A percentile compares a stretch with the other conserved stretches of the same genome.
phyloP scores from a whole-genome alignment of 2,113 vertebrate species.

The Excalfactoria chinensis region DNA sequence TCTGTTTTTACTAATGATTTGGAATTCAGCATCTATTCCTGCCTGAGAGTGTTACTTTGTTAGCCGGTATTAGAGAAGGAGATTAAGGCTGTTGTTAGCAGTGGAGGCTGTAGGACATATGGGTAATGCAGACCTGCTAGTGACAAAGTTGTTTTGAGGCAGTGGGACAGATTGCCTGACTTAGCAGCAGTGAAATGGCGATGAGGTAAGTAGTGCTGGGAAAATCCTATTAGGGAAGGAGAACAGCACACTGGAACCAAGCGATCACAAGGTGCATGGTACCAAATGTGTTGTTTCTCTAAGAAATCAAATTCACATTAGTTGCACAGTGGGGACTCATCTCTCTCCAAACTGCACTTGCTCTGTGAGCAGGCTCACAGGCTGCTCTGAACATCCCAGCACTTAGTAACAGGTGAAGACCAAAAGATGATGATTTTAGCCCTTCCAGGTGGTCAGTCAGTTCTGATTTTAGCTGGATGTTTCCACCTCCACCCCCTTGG shows the following conservation, averaged over 20 bases:
- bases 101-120: slow-evolving; percentile 28
- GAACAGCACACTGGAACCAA: neutral
- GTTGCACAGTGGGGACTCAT: neutral
- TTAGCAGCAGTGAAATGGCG: slow-evolving; percentile 22
- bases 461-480: neutral
- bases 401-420: neutral
- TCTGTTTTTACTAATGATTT: slow-evolving; percentile 49
- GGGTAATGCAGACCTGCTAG: slow-evolving; percentile 31
- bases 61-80: neutral
- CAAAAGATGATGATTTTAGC: neutral
- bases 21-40: slow-evolving; percentile 45
- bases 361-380: neutral
- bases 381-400: neutral
- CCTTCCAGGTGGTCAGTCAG: neutral
- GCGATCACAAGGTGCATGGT: neutral
- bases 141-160: slow-evolving; percentile 48
- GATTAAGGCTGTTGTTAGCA: slow-evolving; percentile 33
- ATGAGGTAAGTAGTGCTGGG: slow-evolving; percentile 35
- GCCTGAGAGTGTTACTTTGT: neutral
- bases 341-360: neutral
- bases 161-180: slow-evolving; percentile 42
- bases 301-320: slow-evolving; percentile 1
- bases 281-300: neutral
- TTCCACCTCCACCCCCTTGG: neutral
- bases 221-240: slow-evolving; percentile 46